Evolutionary conservation across 2,888 invertebrate species (phyloP).

Genomic region (Mesodorylaimus sp.): DNA sequence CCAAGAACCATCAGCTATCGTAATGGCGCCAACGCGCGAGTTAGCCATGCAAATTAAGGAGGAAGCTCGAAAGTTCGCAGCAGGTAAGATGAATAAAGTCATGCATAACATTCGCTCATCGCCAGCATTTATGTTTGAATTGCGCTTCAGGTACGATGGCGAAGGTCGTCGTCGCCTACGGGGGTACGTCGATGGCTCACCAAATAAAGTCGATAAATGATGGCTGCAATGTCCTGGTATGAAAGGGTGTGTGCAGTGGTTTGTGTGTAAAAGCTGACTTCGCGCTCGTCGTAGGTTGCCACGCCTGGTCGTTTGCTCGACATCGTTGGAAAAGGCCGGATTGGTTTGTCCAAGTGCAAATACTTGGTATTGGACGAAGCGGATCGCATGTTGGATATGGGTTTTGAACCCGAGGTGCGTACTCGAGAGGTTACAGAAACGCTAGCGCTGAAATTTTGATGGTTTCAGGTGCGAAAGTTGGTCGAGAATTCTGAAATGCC

Average conservation of each 20-base stretch:
- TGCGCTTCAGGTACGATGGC: slow-evolving; percentile 41
- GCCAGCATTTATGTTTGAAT: background rate
- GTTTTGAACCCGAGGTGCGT: slow-evolving; percentile 37
- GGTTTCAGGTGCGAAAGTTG: no score
- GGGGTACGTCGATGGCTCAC: slow-evolving; percentile 59
- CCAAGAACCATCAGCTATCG: slow-evolving; percentile 59
- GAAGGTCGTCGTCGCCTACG: slow-evolving; percentile 57
- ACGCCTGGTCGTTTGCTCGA: slow-evolving; percentile 53
- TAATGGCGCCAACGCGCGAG: slow-evolving; percentile 79
- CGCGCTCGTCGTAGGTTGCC: no score
- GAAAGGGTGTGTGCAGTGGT: no score
- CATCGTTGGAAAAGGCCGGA: slow-evolving; percentile 41
- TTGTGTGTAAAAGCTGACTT: no score
- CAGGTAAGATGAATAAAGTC: background rate
- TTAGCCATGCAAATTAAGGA: slow-evolving; percentile 65
- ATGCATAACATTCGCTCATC: background rate
- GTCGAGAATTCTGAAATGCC: background rate
- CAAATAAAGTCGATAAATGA: slow-evolving; percentile 44
- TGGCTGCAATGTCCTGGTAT: slow-evolving; percentile 47
- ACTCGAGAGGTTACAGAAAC: background rate
- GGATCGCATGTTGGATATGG: slow-evolving; percentile 61
- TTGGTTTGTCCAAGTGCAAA: slow-evolving; percentile 39
- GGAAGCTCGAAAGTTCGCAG: slow-evolving; percentile 35
- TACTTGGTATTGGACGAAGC: slow-evolving; percentile 63
- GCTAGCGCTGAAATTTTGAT: background rate